Percentiles rank a stretch among this genome's conserved stretches.
These are phyloP conservation scores for Mimachlamys varia DNA, from an alignment of 2,888 invertebrate genomes.

Conservation along the genomic window DNA sequence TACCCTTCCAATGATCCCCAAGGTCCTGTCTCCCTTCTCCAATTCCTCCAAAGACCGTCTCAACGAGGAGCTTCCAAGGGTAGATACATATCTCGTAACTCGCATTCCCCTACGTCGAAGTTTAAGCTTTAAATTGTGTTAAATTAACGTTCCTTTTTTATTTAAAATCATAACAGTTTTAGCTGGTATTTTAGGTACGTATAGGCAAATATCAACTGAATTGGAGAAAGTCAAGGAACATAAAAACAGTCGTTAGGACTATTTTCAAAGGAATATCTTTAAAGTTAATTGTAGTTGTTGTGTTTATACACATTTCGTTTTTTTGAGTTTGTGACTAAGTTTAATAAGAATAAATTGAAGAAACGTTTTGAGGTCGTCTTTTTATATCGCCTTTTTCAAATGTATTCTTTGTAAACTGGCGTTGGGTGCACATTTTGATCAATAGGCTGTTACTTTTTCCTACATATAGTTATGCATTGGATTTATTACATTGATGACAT, in stretches of 20 bases:
- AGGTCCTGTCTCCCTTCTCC: conserved; percentile 49
- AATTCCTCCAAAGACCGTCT: conserved; percentile 37
- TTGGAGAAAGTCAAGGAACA: not conserved
- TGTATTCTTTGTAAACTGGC: too few species aligned
- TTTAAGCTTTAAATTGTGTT: not conserved
- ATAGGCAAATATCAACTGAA: not conserved
- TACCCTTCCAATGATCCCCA: conserved; percentile 51
- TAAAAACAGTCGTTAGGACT: not conserved
- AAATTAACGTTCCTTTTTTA: not conserved
- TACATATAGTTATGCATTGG: not conserved
- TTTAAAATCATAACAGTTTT: not conserved
- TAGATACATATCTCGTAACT: conserved; percentile 2
- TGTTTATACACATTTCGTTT: not conserved
- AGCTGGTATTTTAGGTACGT: not conserved
- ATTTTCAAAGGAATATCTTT: not conserved
- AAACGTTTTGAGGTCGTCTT: too few species aligned
- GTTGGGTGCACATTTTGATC: not conserved
- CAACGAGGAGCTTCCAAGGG: conserved; percentile 37
- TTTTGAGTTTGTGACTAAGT: not conserved
- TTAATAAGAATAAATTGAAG: not conserved
- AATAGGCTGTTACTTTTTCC: too few species aligned
- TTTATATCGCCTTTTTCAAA: too few species aligned
- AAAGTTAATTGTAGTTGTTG: not conserved
- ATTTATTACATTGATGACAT: not conserved
- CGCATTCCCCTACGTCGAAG: not conserved